Base-by-base conservation (phyloP, 2,797 vertebrate species). In the Argya squamiceps region DNA sequence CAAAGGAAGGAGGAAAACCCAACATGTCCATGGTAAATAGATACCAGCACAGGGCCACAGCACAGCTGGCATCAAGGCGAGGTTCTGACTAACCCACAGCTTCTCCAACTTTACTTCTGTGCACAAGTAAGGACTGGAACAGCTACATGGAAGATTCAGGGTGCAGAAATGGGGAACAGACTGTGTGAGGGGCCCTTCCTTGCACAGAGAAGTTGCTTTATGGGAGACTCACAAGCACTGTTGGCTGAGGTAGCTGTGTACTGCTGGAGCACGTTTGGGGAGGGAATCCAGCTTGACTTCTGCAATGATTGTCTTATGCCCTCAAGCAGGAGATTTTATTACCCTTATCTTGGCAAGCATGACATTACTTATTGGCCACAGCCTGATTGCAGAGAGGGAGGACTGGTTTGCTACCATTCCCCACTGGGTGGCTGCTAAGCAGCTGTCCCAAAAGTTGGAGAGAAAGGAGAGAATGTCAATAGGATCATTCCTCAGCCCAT, bases 201-300 rank as follows among this genome's bases (percentile, higher is more conserved):
- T 29, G 37, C n/a, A 37, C 83, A 92, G 52, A 49, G 67, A 74
- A 68, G 37, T 44, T 76, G 60, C 19, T 10, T 20, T 29, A 30
- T 27, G 37, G 62, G 81, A 77, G 60, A 91, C 47, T 86, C 71
- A 50, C 1, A 8, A 83, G 56, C 64, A 34, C 30, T 56, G 36
- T 36, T 88, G 91, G 82, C 91, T 96, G 39, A 89, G 68, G 64
- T 34, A 89, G 75, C 60, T 27, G 60, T 56, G 70, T 43, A 74
- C 53, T 92, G 84, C 82, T 78, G 56, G 3, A 85, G 82, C 82
- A 94, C 84, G 55, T 89, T 16, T 68, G 58, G 50, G 76, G 73
- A 94, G 73, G 76, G 81, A 91, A 55, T 91, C 62, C 73, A 92
- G 89, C 71, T 49, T 88, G 84, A 95, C 46, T 89, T 55, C 92